Evolutionary conservation across 1,140 invertebrate genomes (phyloP), one percentile per base, ranked within the genome.

Genomic region (Rhyzopertha dominica): DNA sequence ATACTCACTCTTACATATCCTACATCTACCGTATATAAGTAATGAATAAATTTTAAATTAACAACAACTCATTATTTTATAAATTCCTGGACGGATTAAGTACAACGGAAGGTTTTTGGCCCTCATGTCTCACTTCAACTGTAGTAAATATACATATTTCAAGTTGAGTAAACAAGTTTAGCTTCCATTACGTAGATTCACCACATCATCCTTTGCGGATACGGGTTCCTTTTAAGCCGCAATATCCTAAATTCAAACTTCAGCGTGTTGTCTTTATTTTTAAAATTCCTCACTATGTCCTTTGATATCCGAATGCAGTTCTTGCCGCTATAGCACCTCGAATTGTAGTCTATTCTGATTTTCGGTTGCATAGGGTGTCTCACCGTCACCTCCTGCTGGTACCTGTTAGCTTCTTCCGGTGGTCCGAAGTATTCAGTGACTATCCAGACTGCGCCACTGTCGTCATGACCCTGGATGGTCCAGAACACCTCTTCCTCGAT

Each of bases 391-490:
- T 63, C 54, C 43, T 65, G 62, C 36, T 56, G 55, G 34, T 59
- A 65, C 18, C 53, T 26, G 22, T 54, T 49, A 3, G 53, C 61
- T 51, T 56, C 52, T 43, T 56, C 58, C 1, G 47, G 30, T 10
- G 46, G 51, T 2, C 62, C 62, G 30, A 65, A 62, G 46, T 63
- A 65, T 25, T 58, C 32, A 8, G 62, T 62, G 2, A 53, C 48
- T 20, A 65, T 57, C 57, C 59, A 65, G 4, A 51, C 51, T 2
- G 53, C 52, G 5, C 62, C 62, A 19, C 56, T 47, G 12, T 51
- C 48, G 10, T 61, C 56, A 19, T 61, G 50, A 36, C 62, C 62
- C 43, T 65, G 62, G 2, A 65, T 51, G 41, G 59, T 62, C 62
- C 62, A 65, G 34, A 65, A 65, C 7, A 64, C 48, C 23, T 64